A percentile compares a stretch with the other conserved stretches of the same genome.
These are phyloP conservation scores for Xestia c-nigrum DNA, from an alignment of 2,888 invertebrate genomes.

Conservation along the genomic window DNA sequence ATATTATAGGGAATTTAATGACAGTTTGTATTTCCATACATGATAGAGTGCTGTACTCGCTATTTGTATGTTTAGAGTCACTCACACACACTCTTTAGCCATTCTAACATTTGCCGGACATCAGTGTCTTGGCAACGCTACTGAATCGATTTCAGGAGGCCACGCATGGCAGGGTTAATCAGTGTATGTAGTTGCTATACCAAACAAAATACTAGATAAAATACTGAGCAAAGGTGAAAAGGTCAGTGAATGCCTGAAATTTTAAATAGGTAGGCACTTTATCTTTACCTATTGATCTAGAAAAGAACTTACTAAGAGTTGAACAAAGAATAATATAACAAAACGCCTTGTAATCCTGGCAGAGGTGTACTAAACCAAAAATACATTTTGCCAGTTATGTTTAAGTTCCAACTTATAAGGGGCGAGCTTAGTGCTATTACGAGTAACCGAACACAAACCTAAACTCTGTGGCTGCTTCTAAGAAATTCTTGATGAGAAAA, in stretches of 20 bases:
- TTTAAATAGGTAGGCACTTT: background rate
- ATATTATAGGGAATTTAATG: too few relatives aligned
- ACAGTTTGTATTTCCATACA: too few relatives aligned
- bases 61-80: background rate
- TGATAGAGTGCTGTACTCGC: too few relatives aligned
- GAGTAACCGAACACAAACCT: too few relatives aligned
- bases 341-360: background rate
- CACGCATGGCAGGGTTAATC: conserved; percentile 11
- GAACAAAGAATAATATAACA: background rate
- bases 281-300: background rate
- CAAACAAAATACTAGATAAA: background rate
- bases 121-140: conserved; percentile 13
- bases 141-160: conserved; percentile 30
- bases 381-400: too few relatives aligned
- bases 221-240: background rate
- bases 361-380: too few relatives aligned
- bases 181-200: conserved; percentile 8
- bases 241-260: conserved; percentile 1
- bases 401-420: too few relatives aligned
- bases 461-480: too few relatives aligned
- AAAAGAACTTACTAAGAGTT: background rate
- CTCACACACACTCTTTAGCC: background rate
- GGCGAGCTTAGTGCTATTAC: too few relatives aligned
- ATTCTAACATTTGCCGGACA: background rate
- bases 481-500: too few relatives aligned